These are phyloP conservation scores for Rotaria macrura DNA, from an alignment of 2,888 invertebrate genomes.

Conservation along the genomic window DNA sequence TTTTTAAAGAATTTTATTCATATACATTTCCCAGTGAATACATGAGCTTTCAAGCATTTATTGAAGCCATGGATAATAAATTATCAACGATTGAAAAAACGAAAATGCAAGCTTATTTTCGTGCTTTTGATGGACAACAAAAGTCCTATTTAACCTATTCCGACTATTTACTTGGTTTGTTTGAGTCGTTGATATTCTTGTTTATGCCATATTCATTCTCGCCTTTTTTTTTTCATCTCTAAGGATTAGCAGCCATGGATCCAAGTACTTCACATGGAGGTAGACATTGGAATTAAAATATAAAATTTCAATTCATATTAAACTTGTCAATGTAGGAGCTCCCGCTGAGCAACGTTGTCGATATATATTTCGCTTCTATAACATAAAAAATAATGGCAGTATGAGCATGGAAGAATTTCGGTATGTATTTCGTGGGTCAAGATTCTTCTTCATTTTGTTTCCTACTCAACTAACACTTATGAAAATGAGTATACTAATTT, in stretches of 20 bases:
- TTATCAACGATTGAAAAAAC: background rate
- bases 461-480: no score
- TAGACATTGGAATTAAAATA: background rate
- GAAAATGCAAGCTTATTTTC: constrained; percentile 38
- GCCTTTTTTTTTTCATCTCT: constrained; percentile 41
- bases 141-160: constrained; percentile 55
- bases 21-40: constrained; percentile 34
- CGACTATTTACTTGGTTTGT: constrained; percentile 48
- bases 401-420: background rate
- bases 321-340: constrained; percentile 45
- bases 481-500: no score
- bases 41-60: constrained; percentile 23
- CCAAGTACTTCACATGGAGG: constrained; percentile 58
- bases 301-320: background rate
- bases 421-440: no score
- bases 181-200: background rate
- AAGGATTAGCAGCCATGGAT: constrained; percentile 60
- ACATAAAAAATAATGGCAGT: constrained; percentile 32
- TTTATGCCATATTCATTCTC: no score
- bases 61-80: constrained; percentile 8
- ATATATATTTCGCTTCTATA: constrained; percentile 60
- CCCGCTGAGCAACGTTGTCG: constrained; percentile 61
- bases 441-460: no score
- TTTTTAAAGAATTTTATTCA: constrained; percentile 26
- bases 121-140: constrained; percentile 56